A percentile compares a stretch with the other conserved stretches of the same genome.
Conservation (phyloP, 2,113 vertebrate species). For the Vulpes lagopus region DNA sequence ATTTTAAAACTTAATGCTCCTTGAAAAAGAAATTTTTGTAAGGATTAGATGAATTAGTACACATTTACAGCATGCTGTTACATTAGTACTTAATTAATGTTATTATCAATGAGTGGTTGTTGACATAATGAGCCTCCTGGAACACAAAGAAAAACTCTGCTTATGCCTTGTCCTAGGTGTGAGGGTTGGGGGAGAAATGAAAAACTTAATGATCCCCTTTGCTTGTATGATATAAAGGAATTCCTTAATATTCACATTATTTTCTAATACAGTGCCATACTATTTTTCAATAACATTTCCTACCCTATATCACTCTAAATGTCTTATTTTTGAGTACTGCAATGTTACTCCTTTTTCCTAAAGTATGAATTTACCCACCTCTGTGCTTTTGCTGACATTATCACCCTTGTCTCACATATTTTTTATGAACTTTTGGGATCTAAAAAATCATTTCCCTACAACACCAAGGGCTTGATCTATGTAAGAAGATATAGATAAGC, state of each 20-base stretch:
- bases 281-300: slow-evolving; percentile 10
- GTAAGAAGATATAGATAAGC: neutral
- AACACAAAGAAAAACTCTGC: neutral
- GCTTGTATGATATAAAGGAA: neutral
- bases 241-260: neutral
- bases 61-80: neutral
- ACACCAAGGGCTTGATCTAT: neutral
- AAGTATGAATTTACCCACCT: neutral
- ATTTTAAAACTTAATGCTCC: neutral
- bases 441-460: neutral
- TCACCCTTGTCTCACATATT: neutral
- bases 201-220: neutral
- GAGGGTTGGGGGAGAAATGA: neutral
- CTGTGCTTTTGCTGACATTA: neutral
- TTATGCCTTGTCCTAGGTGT: neutral
- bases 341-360: neutral
- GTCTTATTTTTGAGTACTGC: neutral
- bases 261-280: neutral
- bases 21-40: neutral
- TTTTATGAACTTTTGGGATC: neutral
- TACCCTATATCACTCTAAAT: neutral
- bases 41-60: neutral
- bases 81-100: neutral
- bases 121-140: neutral
- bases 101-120: neutral